phyloP scores from a whole-genome alignment of 2,888 invertebrate genomes.

The Sympetrum striolatum region DNA sequence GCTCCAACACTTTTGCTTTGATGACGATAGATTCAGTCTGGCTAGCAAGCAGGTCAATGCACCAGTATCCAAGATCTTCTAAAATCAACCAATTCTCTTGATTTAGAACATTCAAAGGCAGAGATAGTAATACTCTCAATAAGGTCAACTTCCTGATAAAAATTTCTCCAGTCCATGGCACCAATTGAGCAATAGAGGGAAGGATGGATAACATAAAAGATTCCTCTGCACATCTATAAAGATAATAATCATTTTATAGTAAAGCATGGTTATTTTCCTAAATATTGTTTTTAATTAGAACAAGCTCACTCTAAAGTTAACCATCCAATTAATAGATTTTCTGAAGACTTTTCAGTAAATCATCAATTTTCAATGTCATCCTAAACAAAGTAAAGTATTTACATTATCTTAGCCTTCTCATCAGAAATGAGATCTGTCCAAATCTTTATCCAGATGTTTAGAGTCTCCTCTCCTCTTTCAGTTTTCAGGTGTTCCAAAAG shows the following conservation, averaged over 20 bases:
- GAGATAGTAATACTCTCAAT: conserved; percentile 26
- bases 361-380: no score
- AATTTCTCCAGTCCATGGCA: not conserved
- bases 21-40: conserved; percentile 12
- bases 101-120: not conserved
- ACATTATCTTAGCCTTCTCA: not conserved
- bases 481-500: conserved; percentile 17
- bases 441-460: not conserved
- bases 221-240: not conserved
- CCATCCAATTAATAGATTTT: not conserved
- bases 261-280: not conserved
- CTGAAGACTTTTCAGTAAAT: not conserved
- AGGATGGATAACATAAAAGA: not conserved
- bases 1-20: conserved; percentile 51
- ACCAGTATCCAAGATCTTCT: conserved; percentile 24
- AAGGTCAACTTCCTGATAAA: not conserved
- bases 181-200: not conserved
- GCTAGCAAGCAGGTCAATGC: not conserved
- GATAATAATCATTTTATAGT: not conserved
- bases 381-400: not conserved
- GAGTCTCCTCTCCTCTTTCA: not conserved
- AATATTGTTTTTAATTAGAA: not conserved
- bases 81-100: not conserved
- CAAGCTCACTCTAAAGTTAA: not conserved
- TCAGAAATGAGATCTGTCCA: not conserved